A percentile compares a stretch with the other conserved stretches of the same genome.
Evolutionary conservation across 2,113 vertebrate genomes (phyloP).

Genomic region (Vidua macroura): DNA sequence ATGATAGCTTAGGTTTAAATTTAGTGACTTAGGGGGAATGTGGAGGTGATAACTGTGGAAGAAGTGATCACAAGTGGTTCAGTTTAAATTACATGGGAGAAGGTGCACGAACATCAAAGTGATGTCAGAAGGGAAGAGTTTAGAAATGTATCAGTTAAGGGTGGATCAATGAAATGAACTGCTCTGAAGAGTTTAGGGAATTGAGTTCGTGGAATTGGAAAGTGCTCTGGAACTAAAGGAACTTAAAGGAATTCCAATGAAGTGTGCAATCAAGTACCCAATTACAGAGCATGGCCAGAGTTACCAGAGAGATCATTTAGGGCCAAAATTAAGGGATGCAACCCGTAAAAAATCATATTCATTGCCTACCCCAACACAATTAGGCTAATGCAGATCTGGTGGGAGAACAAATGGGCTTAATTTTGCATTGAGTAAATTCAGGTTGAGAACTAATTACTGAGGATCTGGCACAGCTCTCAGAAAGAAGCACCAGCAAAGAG

Average conservation of each 20-base stretch:
- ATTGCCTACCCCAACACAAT: neutral
- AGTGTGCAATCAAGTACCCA: neutral
- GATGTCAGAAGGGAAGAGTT: neutral
- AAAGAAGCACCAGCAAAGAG: neutral
- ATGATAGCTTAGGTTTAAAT: neutral
- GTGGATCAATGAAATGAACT: neutral
- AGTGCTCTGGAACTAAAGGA: neutral
- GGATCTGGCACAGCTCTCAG: neutral
- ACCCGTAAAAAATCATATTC: neutral
- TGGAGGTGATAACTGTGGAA: neutral
- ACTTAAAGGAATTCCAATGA: neutral
- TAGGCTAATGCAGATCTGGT: neutral
- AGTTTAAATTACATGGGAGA: neutral
- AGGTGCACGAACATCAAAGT: neutral
- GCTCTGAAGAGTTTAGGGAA: neutral
- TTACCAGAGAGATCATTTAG: neutral
- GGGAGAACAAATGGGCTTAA: neutral
- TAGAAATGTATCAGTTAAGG: neutral
- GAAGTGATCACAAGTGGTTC: neutral
- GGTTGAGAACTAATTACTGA: neutral
- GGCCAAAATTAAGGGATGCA: neutral
- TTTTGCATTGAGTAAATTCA: slow-evolving; percentile 9
- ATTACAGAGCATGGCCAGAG: neutral
- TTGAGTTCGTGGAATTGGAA: neutral
- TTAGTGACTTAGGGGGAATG: neutral